phyloP scores from a whole-genome alignment of 2,113 vertebrate genomes.

The Nothoprocta perdicaria region DNA sequence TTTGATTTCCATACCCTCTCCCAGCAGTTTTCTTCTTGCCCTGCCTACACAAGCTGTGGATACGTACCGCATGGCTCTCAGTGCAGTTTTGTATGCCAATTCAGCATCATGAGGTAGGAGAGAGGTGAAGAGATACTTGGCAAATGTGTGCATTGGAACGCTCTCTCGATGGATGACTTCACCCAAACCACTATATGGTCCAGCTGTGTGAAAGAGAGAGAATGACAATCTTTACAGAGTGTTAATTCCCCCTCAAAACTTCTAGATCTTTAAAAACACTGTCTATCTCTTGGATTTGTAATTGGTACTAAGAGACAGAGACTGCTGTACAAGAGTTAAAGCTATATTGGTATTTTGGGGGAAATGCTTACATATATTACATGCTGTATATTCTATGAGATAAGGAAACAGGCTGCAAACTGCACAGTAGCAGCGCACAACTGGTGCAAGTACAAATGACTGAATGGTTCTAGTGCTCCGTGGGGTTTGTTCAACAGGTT shows the following conservation, averaged over 20 bases:
- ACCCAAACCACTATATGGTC: conserved; percentile 95
- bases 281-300: background rate
- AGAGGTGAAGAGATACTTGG: conserved; percentile 98
- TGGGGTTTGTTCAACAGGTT: background rate
- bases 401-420: background rate
- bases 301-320: background rate
- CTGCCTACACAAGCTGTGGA: background rate
- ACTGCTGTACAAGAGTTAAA: background rate
- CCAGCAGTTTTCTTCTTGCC: background rate
- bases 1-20: background rate
- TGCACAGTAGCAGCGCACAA: background rate
- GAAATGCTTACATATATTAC: background rate
- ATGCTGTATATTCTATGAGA: background rate
- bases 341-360: background rate
- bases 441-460: background rate
- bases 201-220: conserved; percentile 80
- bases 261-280: background rate
- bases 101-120: conserved; percentile 99
- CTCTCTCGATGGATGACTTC: conserved; percentile 96
- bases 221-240: background rate
- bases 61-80: conserved; percentile 97
- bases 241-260: background rate
- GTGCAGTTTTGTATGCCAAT: conserved; percentile 96
- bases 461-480: background rate
- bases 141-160: conserved; percentile 98